Conservation (phyloP, 1,140 invertebrate genomes). For the Orius insidiosus region DNA sequence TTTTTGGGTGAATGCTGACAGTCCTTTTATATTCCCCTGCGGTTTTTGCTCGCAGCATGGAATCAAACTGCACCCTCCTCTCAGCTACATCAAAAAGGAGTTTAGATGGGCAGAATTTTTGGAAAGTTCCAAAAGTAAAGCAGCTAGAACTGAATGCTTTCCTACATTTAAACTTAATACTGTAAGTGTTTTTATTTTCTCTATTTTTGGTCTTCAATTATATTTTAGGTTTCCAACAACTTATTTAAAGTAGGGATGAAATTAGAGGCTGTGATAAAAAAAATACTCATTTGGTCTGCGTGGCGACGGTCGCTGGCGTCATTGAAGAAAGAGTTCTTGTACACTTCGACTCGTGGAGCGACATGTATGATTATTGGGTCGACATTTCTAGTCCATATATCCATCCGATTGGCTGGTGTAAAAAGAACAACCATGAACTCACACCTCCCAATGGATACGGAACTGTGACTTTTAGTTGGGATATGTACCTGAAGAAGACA, state of each 20-base stretch:
- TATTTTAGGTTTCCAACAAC: constrained; percentile 28
- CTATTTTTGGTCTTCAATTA: background rate
- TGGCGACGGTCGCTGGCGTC: constrained; percentile 71
- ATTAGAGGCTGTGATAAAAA: constrained; percentile 88
- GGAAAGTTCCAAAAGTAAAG: constrained; percentile 50
- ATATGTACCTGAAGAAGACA: constrained; percentile 61
- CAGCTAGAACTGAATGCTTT: constrained; percentile 39
- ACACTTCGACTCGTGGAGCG: constrained; percentile 90
- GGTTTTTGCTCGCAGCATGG: constrained; percentile 82
- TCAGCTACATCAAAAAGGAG: constrained; percentile 36
- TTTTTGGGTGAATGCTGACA: constrained; percentile 88
- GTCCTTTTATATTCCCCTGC: constrained; percentile 73
- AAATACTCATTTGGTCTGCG: constrained; percentile 67
- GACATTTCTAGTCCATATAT: constrained; percentile 79
- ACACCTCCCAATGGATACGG: constrained; percentile 75
- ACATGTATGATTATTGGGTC: constrained; percentile 88
- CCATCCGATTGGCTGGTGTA: constrained; percentile 85
- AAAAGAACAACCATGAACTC: constrained; percentile 56
- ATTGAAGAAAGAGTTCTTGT: constrained; percentile 72
- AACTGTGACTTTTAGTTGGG: constrained; percentile 68
- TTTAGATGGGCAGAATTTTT: constrained; percentile 81
- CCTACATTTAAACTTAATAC: background rate
- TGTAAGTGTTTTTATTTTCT: background rate
- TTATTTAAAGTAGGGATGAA: constrained; percentile 80
- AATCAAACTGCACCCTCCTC: constrained; percentile 55